These are phyloP conservation scores for Vesta saturnalis DNA, from an alignment of 2,888 invertebrate genomes.

Conservation along the genomic window DNA sequence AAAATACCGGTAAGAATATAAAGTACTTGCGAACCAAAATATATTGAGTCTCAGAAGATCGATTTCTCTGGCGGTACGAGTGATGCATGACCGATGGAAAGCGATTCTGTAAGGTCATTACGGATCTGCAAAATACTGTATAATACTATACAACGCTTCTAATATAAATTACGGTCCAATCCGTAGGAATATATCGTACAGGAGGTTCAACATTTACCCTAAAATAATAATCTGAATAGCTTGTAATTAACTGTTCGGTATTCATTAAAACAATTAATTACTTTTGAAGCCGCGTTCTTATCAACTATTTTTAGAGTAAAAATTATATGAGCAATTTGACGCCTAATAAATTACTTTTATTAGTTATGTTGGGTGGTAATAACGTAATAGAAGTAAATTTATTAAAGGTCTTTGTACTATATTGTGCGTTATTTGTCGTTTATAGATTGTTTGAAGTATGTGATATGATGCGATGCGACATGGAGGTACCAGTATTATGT, in stretches of 20 bases:
- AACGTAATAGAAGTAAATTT: constrained; percentile 19
- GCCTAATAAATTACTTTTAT: constrained; percentile 27
- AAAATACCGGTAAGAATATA: too few relatives aligned
- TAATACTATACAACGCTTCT: constrained; percentile 30
- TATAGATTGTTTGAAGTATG: constrained; percentile 36
- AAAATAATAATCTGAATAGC: constrained; percentile 25
- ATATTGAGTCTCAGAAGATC: constrained; percentile 40
- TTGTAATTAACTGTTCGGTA: constrained; percentile 21
- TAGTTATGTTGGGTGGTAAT: constrained; percentile 18
- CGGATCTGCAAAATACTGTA: constrained; percentile 29
- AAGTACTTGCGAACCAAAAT: too few relatives aligned
- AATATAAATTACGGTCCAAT: constrained; percentile 34
- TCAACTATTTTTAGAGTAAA: constrained; percentile 22
- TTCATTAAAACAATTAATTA: constrained; percentile 21
- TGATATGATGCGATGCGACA: constrained; percentile 10
- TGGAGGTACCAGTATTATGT: constrained; percentile 39
- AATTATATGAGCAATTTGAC: constrained; percentile 13
- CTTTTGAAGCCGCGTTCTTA: constrained; percentile 11
- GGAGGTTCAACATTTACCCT: constrained; percentile 13
- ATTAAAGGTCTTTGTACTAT: constrained; percentile 15
- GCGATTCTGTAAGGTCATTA: constrained; percentile 32
- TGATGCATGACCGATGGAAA: constrained; percentile 39
- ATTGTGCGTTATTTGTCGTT: constrained; percentile 19
- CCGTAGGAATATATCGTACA: constrained; percentile 24
- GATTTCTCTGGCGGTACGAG: constrained; percentile 30